A percentile compares a stretch with the other conserved stretches of the same genome.
Evolutionary conservation across 2,888 invertebrate genomes (phyloP).

Genomic region (Drosophila nigricruria): DNA sequence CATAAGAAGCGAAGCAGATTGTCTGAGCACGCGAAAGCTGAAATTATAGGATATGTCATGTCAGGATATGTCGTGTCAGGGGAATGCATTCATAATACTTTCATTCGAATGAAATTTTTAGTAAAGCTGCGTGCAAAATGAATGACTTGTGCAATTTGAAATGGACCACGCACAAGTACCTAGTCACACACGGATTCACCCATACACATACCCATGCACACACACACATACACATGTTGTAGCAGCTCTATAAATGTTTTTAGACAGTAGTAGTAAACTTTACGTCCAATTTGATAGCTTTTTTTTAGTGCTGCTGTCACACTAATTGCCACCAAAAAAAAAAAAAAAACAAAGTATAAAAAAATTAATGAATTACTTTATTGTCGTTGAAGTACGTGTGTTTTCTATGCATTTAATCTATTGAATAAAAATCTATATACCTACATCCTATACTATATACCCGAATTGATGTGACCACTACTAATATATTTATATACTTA

Average conservation of each 20-base stretch:
- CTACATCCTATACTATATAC: constrained; percentile 51
- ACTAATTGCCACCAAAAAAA: constrained; percentile 55
- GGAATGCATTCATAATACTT: constrained; percentile 39
- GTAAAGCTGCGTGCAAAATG: constrained; percentile 42
- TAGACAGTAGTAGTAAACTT: constrained; percentile 50
- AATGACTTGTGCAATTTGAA: constrained; percentile 52
- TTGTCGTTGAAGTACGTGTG: constrained; percentile 47
- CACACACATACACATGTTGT: constrained; percentile 7
- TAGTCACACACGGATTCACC: constrained; percentile 1
- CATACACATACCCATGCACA: constrained; percentile 1
- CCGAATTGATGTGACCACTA: constrained; percentile 68
- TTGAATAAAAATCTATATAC: constrained; percentile 57
- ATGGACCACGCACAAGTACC: constrained; percentile 25
- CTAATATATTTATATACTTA: constrained; percentile 54
- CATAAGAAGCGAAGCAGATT: constrained; percentile 40
- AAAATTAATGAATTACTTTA: constrained; percentile 72
- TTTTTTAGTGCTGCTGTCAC: constrained; percentile 46
- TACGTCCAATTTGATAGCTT: constrained; percentile 68
- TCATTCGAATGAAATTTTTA: constrained; percentile 33
- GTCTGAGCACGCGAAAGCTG: constrained; percentile 30
- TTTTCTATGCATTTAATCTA: constrained; percentile 70
- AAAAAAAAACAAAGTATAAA: constrained; percentile 13
- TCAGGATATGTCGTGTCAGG: constrained; percentile 28
- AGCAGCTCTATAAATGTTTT: constrained; percentile 13
- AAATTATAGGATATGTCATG: constrained; percentile 40